These are phyloP conservation scores for Tribolium freemani DNA, from an alignment of 2,888 invertebrate genomes.

Conservation along the genomic window DNA sequence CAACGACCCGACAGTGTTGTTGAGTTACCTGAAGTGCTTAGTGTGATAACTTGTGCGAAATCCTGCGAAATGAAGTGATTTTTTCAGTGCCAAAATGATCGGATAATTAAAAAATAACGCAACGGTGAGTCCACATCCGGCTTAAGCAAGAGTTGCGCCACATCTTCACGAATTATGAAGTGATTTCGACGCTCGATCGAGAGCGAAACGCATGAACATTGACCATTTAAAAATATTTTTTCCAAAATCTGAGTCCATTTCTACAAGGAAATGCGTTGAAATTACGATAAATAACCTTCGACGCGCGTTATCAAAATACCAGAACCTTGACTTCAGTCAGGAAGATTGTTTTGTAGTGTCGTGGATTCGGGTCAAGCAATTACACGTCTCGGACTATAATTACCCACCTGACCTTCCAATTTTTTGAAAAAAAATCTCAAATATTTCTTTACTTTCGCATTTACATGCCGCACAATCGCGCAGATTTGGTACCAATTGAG, in stretches of 20 bases:
- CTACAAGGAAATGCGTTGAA: neutral
- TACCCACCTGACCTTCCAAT: neutral
- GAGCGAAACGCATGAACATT: conserved; percentile 48
- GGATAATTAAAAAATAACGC: conserved; percentile 11
- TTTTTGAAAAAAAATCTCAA: neutral
- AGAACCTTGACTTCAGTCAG: conserved; percentile 16
- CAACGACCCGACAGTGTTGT: conserved; percentile 51
- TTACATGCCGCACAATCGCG: conserved; percentile 5
- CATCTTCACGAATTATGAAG: conserved; percentile 43
- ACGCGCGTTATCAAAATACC: conserved; percentile 12
- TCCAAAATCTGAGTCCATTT: neutral
- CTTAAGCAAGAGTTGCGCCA: conserved; percentile 15
- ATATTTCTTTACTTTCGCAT: conserved; percentile 19
- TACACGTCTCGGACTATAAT: neutral
- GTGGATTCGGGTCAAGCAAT: conserved; percentile 2
- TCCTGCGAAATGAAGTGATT: conserved; percentile 47
- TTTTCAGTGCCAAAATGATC: conserved; percentile 43
- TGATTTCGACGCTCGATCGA: conserved; percentile 53
- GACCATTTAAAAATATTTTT: conserved; percentile 1
- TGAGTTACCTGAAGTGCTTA: conserved; percentile 46
- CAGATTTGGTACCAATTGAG: conserved; percentile 5
- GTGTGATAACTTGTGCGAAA: conserved; percentile 48
- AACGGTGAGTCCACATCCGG: conserved; percentile 20
- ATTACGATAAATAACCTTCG: neutral
- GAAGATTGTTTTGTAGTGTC: neutral